phyloP scores from a whole-genome alignment of 2,888 invertebrate genomes.

The Pristionchus exspectatus region DNA sequence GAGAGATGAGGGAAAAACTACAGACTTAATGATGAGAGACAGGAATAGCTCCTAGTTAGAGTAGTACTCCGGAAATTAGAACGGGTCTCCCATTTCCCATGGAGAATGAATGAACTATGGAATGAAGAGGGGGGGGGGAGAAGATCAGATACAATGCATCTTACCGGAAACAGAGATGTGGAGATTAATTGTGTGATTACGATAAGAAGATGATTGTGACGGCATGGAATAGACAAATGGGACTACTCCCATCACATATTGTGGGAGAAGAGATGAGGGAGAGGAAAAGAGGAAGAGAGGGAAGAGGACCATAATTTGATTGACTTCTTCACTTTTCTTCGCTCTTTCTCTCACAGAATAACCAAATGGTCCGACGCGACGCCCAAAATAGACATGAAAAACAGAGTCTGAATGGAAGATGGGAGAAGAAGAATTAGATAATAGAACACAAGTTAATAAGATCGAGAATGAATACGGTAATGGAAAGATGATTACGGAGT shows the following conservation, averaged over 20 bases:
- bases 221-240: background rate
- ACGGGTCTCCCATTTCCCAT: background rate
- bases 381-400: background rate
- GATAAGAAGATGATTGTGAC: background rate
- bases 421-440: background rate
- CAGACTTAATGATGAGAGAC: background rate
- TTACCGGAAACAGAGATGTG: no score
- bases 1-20: background rate
- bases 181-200: background rate
- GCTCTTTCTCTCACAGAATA: conserved; percentile 10
- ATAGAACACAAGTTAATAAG: background rate
- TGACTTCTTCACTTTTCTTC: background rate
- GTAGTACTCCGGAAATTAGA: conserved; percentile 8
- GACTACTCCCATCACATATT: background rate
- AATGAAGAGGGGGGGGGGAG: background rate
- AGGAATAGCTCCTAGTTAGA: conserved; percentile 12
- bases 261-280: background rate
- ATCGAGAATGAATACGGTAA: background rate
- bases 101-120: background rate
- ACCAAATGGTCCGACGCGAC: background rate
- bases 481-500: background rate
- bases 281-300: background rate
- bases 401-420: background rate
- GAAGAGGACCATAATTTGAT: conserved; percentile 30
- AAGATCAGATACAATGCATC: background rate